These are phyloP conservation scores for Ochropacha duplaris DNA, from an alignment of 2,888 invertebrate genomes.

Conservation along the genomic window DNA sequence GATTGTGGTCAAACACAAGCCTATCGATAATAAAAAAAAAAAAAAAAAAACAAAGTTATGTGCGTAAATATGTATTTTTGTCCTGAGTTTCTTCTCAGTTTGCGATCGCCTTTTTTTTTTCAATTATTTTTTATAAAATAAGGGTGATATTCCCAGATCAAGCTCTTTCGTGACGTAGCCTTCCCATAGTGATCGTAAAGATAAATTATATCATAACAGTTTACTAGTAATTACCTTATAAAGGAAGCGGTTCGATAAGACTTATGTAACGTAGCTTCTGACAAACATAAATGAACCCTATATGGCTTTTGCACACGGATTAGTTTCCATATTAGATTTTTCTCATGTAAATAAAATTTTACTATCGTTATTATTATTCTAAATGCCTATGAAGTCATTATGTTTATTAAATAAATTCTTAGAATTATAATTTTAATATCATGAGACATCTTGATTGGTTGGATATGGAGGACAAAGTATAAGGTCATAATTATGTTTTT, in stretches of 20 bases:
- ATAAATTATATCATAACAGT: neutral
- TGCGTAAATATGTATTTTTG: too few species aligned
- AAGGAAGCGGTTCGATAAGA: neutral
- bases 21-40: too few species aligned
- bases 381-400: neutral
- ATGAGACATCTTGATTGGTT: too few species aligned
- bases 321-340: constrained; percentile 7
- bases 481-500: too few species aligned
- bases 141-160: too few species aligned
- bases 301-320: constrained; percentile 11
- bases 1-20: neutral
- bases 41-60: too few species aligned
- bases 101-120: too few species aligned
- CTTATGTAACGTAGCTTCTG: constrained; percentile 2
- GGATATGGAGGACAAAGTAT: too few species aligned
- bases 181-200: too few species aligned
- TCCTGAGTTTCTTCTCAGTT: too few species aligned
- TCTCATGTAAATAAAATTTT: constrained; percentile 8
- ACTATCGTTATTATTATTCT: neutral
- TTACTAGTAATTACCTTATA: neutral
- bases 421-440: neutral
- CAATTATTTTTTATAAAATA: too few species aligned
- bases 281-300: constrained; percentile 5
- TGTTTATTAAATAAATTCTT: neutral
- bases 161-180: too few species aligned